A percentile compares a stretch with the other conserved stretches of the same genome.
Evolutionary conservation across 2,797 vertebrate species (phyloP).

Genomic region (Cetoscarus ocellatus): DNA sequence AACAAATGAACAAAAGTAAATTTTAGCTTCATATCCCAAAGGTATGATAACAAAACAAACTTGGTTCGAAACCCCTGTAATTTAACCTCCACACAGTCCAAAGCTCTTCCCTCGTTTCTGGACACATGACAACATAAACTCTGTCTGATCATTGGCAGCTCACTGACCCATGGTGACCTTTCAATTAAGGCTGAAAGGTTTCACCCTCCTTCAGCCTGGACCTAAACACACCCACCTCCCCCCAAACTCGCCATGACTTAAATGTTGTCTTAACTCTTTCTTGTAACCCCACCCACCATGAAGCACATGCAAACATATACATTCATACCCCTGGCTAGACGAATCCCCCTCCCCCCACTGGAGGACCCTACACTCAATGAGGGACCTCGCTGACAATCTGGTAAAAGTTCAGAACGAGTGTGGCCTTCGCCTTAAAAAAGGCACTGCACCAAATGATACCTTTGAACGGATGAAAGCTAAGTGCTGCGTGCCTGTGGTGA

Average conservation of each 20-base stretch:
- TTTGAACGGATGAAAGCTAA: conserved; percentile 27
- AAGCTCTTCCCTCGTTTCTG: conserved; percentile 10
- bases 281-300: conserved; percentile 58
- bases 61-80: conserved; percentile 28
- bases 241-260: conserved; percentile 30
- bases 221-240: conserved; percentile 49
- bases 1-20: conserved; percentile 32
- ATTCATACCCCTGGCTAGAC: conserved; percentile 49
- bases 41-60: conserved; percentile 25
- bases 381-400: conserved; percentile 56
- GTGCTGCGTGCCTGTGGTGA: conserved; percentile 5
- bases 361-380: conserved; percentile 52
- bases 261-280: conserved; percentile 63
- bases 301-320: conserved; percentile 53
- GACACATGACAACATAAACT: conserved; percentile 27
- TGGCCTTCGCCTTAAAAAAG: conserved; percentile 56
- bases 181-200: conserved; percentile 65
- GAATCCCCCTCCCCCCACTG: conserved; percentile 47
- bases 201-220: conserved; percentile 33
- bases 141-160: conserved; percentile 52
- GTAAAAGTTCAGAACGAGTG: conserved; percentile 66
- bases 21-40: conserved; percentile 35
- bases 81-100: conserved; percentile 32
- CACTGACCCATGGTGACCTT: conserved; percentile 62
- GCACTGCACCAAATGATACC: conserved; percentile 51